Conservation (phyloP, 1,140 invertebrate species). For the Venustaconcha ellipsiformis region DNA sequence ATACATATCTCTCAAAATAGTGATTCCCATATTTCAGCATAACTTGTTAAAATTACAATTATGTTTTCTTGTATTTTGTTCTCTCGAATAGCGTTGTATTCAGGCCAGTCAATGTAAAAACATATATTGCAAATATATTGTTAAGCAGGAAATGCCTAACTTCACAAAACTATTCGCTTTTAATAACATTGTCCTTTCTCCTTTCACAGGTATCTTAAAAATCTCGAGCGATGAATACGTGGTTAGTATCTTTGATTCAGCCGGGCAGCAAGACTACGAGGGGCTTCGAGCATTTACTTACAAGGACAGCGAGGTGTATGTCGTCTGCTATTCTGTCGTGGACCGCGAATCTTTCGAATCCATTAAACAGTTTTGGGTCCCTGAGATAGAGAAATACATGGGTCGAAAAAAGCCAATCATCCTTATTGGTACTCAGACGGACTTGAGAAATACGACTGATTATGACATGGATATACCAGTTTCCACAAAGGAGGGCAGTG, state of each 20-base stretch:
- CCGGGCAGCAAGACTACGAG: slow-evolving; percentile 28
- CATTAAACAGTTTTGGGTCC: slow-evolving; percentile 85
- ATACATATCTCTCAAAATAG: too few species aligned
- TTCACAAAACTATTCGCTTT: too few species aligned
- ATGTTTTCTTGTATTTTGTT: too few species aligned
- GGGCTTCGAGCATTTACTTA: slow-evolving; percentile 19
- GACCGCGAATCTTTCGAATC: slow-evolving; percentile 98
- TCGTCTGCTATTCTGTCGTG: slow-evolving; percentile 99
- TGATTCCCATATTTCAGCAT: too few species aligned
- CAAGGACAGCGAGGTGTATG: slow-evolving; percentile 85
- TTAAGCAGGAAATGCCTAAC: too few species aligned
- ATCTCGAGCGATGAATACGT: slow-evolving; percentile 15
- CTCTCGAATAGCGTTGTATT: too few species aligned
- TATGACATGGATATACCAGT: slow-evolving; percentile 82
- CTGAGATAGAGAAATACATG: slow-evolving; percentile 70
- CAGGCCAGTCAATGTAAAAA: too few species aligned
- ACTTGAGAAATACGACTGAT: slow-evolving; percentile 71
- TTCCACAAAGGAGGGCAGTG: slow-evolving; percentile 78
- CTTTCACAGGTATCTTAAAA: slow-evolving; percentile 6
- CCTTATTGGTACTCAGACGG: slow-evolving; percentile 75
- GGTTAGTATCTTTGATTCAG: slow-evolving; percentile 26
- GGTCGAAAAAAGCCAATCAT: slow-evolving; percentile 80
- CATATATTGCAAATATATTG: too few species aligned
- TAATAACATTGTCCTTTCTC: too few species aligned
- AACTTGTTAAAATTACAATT: too few species aligned